Percentiles rank a stretch among this genome's conserved stretches.
phyloP scores from a whole-genome alignment of 1,140 invertebrate species.

The Pararge aegeria region DNA sequence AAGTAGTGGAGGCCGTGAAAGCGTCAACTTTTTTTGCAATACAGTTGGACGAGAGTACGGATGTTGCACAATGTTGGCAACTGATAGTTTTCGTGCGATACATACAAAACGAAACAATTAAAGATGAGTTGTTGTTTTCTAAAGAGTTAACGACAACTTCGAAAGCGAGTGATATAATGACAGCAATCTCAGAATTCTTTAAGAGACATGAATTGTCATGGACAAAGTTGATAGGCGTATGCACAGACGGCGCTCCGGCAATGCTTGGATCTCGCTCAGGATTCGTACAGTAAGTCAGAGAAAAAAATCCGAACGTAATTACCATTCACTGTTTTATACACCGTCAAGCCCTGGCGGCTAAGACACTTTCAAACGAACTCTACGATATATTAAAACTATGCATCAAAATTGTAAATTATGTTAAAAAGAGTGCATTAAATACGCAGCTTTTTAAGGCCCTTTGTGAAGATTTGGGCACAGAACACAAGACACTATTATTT shows the following conservation, averaged over 20 bases:
- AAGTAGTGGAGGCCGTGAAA: constrained; percentile 9
- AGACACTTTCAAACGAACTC: background rate
- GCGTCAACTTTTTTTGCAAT: constrained; percentile 1
- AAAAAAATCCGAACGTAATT: constrained; percentile 8
- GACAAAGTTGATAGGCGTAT: constrained; percentile 9
- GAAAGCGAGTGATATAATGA: constrained; percentile 12
- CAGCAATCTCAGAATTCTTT: constrained; percentile 9
- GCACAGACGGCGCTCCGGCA: constrained; percentile 16
- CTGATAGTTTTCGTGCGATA: constrained; percentile 11
- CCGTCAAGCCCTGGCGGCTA: constrained; percentile 18
- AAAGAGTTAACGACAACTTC: constrained; percentile 4
- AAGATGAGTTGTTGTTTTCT: constrained; percentile 24
- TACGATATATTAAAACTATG: background rate
- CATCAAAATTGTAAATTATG: constrained; percentile 4
- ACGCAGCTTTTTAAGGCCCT: constrained; percentile 19
- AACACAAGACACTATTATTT: constrained; percentile 51
- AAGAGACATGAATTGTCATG: constrained; percentile 3
- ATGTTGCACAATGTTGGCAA: constrained; percentile 15
- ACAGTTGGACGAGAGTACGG: constrained; percentile 16
- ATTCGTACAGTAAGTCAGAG: constrained; percentile 12
- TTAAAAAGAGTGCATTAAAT: constrained; percentile 3
- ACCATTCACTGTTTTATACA: constrained; percentile 17
- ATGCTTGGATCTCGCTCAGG: constrained; percentile 17
- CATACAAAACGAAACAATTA: constrained; percentile 9
- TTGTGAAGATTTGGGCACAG: constrained; percentile 51